Base-by-base conservation (phyloP, 2,113 vertebrate genomes). In the Oreochromis niloticus region DNA sequence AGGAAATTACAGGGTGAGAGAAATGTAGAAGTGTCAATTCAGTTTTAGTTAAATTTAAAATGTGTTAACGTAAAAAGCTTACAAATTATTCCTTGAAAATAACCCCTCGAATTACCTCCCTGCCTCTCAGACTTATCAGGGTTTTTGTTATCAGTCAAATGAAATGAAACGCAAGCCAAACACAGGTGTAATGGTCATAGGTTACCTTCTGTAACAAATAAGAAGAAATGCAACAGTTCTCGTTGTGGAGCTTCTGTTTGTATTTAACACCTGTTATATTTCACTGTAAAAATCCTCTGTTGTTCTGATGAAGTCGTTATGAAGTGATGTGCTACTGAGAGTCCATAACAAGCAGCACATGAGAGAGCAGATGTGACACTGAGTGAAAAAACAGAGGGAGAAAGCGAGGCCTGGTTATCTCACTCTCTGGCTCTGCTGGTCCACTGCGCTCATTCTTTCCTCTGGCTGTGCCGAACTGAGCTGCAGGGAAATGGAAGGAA, bases 361-460 rank as follows among this genome's bases (percentile, higher is more conserved):
- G 61, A 80, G 46, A 46, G 39, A 87, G 36, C 63, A 66, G 39
- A 86, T 54, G 78, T 63, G 61, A 87, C 43, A 57, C 32, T 61
- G 87, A 89, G 59, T 83, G 43, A 68, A 87, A 57, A 86, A 89
- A 57, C 82, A 93, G 88, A 73, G n/a, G 78, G 66, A 83, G 3
- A 34, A 39, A 68, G 63, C 63, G 50, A 75, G 41, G 85, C 34
- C 88, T 80, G 82, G 78, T 80, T 93, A 84, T 85, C 81, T 91
- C 93, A 90, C 87, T 87, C 73, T 73, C 90, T 95, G 93, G 93
- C 91, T 84, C 81, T 52, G 73, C 17, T 13, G 55, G 43, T 46
- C 63, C 48, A 9, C 56, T 90, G 88, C 48, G 24, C 92, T 96
- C 92, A 95, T 91, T 94, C 83, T 94, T 96, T 94, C 94, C 94